phyloP scores from a whole-genome alignment of 2,113 vertebrate genomes.

The Phrynocephalus versicolor region DNA sequence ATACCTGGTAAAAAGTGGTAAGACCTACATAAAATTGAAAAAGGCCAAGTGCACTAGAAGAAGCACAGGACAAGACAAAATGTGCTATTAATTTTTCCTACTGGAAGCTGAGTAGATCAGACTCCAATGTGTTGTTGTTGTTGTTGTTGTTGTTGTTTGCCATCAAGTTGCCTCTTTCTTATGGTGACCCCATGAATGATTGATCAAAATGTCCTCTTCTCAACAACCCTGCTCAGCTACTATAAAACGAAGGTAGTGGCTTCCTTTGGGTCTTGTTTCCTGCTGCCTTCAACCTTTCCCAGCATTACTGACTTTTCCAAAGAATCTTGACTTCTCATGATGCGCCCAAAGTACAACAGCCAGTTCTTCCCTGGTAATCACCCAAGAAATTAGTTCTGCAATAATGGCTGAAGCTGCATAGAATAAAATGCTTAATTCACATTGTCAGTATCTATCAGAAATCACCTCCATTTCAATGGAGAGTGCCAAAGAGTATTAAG shows the following conservation, averaged over 20 bases:
- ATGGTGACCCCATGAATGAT: too few species aligned
- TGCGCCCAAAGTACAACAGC: too few species aligned
- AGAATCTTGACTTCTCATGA: too few species aligned
- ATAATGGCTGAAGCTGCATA: neutral
- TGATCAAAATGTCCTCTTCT: too few species aligned
- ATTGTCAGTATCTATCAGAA: conserved; percentile 12
- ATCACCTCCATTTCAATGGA: neutral
- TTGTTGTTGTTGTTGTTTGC: too few species aligned
- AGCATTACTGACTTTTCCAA: too few species aligned
- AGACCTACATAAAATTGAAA: neutral
- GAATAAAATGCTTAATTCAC: neutral
- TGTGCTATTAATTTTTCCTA: neutral
- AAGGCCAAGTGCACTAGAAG: neutral
- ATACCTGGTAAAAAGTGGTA: too few species aligned
- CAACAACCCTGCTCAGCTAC: too few species aligned
- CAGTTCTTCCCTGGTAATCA: neutral
- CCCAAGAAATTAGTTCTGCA: neutral
- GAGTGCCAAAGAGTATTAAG: neutral
- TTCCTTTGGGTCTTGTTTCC: too few species aligned
- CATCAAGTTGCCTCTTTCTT: too few species aligned
- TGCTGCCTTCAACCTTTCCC: too few species aligned
- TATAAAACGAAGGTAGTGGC: too few species aligned
- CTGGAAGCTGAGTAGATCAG: neutral
- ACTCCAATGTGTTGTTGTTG: neutral
- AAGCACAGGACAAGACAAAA: neutral